Evolutionary conservation across 2,113 vertebrate genomes (phyloP).

Genomic region (Saccopteryx leptura): DNA sequence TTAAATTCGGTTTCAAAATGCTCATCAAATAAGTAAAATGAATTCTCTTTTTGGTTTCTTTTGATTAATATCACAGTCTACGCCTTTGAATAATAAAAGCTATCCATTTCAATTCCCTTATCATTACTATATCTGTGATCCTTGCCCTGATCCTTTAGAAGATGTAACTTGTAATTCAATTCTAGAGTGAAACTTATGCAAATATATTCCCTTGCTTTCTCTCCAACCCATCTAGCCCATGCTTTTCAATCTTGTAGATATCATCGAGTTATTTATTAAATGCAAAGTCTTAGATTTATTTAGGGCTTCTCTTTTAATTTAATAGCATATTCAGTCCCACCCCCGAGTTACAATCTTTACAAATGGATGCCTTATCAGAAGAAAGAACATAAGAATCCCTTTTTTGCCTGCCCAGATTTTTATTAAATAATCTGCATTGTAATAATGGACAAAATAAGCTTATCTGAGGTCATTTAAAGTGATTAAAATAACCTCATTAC

Average conservation of each 20-base stretch:
- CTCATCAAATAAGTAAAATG: neutral
- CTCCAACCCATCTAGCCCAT: neutral
- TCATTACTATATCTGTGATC: neutral
- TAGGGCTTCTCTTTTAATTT: constrained; percentile 47
- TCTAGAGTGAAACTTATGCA: constrained; percentile 20
- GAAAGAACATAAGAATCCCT: neutral
- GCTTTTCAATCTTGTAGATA: constrained; percentile 43
- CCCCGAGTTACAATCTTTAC: neutral
- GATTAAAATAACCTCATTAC: neutral
- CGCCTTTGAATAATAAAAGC: constrained; percentile 26
- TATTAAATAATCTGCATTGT: constrained; percentile 19
- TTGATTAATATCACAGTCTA: constrained; percentile 32
- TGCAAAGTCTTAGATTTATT: constrained; percentile 66
- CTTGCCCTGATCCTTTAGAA: neutral
- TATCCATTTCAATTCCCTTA: constrained; percentile 38
- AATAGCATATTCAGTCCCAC: neutral
- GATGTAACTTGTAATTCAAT: constrained; percentile 45
- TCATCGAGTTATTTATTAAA: constrained; percentile 46
- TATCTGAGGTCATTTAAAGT: neutral
- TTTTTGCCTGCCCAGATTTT: neutral
- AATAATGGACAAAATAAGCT: constrained; percentile 5
- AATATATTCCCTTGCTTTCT: constrained; percentile 43
- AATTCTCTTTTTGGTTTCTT: neutral
- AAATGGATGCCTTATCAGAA: constrained; percentile 24
- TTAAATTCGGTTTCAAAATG: constrained; percentile 44